Conservation (phyloP, 1,140 invertebrate species). For the Drosophila cardini region DNA sequence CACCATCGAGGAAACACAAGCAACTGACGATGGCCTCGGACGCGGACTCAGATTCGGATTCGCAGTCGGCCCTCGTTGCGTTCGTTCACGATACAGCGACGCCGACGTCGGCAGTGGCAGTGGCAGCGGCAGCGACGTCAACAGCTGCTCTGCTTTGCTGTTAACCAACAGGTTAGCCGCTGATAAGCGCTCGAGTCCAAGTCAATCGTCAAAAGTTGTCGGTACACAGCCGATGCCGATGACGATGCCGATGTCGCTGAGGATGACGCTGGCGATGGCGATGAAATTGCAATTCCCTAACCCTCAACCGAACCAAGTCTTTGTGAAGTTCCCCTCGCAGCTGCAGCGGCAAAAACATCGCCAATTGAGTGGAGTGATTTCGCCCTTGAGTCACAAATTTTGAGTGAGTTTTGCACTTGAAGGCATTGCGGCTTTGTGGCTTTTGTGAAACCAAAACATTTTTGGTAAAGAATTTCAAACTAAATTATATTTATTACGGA, state of each 20-base stretch:
- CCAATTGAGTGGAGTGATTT: conserved; percentile 40
- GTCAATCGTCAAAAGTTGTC: conserved; percentile 25
- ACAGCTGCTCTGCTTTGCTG: conserved; percentile 15
- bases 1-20: conserved; percentile 74
- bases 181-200: conserved; percentile 66
- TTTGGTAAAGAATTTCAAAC: neutral
- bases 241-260: too few species aligned
- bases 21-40: conserved; percentile 62
- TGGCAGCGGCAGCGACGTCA: conserved; percentile 7
- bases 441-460: neutral
- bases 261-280: neutral
- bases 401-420: conserved; percentile 18
- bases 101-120: conserved; percentile 8
- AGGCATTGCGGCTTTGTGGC: conserved; percentile 4
- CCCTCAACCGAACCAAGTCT: conserved; percentile 8
- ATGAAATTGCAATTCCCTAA: conserved; percentile 22
- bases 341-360: conserved; percentile 35
- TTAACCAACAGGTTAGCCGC: conserved; percentile 75
- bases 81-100: conserved; percentile 20
- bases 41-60: conserved; percentile 1
- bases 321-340: conserved; percentile 5
- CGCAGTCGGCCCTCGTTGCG: conserved; percentile 7
- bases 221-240: conserved; percentile 4
- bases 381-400: neutral
- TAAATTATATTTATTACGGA: too few species aligned